Conservation (phyloP, 1,140 invertebrate species). For the Pseudomyrmex gracilis region DNA sequence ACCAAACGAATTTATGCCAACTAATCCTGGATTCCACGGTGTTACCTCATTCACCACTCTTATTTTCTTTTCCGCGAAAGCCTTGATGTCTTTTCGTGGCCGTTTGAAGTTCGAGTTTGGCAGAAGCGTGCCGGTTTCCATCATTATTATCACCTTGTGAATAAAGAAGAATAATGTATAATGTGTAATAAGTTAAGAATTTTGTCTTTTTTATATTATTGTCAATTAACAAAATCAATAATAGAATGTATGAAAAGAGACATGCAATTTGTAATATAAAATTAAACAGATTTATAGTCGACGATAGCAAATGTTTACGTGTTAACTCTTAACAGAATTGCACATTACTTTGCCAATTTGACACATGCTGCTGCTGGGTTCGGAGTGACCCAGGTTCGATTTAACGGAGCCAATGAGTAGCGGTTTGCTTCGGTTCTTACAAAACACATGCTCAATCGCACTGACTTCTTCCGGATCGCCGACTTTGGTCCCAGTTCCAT, state of each 20-base stretch:
- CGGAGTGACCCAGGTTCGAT: conserved; percentile 97
- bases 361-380: conserved; percentile 94
- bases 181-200: not conserved
- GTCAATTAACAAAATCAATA: not conserved
- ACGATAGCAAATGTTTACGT: not conserved
- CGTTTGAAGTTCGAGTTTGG: conserved; percentile 90
- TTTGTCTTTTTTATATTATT: not conserved
- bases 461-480: conserved; percentile 95
- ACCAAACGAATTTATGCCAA: conserved; percentile 88
- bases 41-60: conserved; percentile 88
- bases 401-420: conserved; percentile 95
- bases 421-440: conserved; percentile 88
- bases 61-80: conserved; percentile 88
- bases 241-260: not conserved
- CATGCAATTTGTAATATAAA: not conserved
- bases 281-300: conserved; percentile 22
- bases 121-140: conserved; percentile 89
- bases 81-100: conserved; percentile 89
- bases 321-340: too few species aligned
- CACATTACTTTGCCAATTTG: conserved; percentile 91
- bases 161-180: conserved; percentile 18
- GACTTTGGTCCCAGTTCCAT: conserved; percentile 93
- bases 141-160: conserved; percentile 87
- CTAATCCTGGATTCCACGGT: conserved; percentile 87
- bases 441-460: conserved; percentile 93